Evolutionary conservation across 2,888 invertebrate genomes (phyloP), one percentile per base, ranked within the genome.

Genomic region (Periphyllus acericola): DNA sequence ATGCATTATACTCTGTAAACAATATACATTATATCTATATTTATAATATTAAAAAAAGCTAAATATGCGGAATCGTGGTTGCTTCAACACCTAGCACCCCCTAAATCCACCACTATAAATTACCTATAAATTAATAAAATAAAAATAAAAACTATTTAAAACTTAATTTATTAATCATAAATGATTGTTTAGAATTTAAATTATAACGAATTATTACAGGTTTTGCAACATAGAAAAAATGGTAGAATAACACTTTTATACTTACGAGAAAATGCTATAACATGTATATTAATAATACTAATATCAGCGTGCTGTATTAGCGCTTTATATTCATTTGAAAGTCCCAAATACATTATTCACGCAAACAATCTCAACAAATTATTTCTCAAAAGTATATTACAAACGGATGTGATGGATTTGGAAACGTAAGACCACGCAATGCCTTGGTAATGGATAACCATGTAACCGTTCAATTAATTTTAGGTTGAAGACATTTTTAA

Each of bases 401-500:
- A 36, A 40, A 83, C n/a, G 21, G 60, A 74, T 60, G 36, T 36
- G 3, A 60, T 83, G 52, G 74, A 83, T 55, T 60, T 74, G 25
- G 74, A 83, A 83, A 83, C 36, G 83, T 83, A 83, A 74, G 19
- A 60, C 4, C 3, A 60, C 21, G 17, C 25, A n/a, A n/a, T n/a
- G 55, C 52, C n/a, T 55, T 74, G 14, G 55, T 74, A 74, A 83
- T 55, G 55, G 36, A 83, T 55, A 21, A 60, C 4, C 3, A 60
- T 21, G n/a, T 3, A 29, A 68, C 25, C 5, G 6, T 21, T 25
- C 8, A n/a, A 68, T 29, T 29, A 14, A 75, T 66, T 75, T 75
- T 40, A 84, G 84, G 60, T 21, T 84, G 3, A 84, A 84, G 8
- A 25, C 21, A 32, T 75, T 84, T 84, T 75, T 84, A 75, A 40